Evolutionary conservation across 2,797 vertebrate genomes (phyloP), one percentile per base, ranked within the genome.

Genomic region (Xerus rutilus): DNA sequence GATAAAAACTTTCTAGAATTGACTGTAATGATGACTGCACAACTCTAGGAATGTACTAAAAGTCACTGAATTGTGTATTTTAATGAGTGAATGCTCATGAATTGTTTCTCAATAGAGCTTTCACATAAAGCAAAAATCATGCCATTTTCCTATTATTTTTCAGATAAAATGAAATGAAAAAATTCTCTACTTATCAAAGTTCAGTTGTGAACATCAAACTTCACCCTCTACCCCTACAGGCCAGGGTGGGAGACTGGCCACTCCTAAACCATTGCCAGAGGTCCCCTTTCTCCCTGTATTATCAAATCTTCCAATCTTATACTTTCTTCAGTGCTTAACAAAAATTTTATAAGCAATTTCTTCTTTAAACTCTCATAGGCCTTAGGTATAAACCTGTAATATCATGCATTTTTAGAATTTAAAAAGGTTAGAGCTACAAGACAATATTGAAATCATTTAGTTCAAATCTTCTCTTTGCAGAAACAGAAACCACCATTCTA

Each of bases 111-210:
- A 52, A 78, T 78, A 78, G 52, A 35, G 17, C 30, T 32, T 8
- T 47, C 49, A 52, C 49, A 11, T 17, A 77, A 54, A 65, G 10
- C 25, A 65, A 65, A 65, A 65, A 64, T 28, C 13, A 65, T 65
- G 6, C 28, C 30, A 65, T 65, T 32, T 30, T 25, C 62, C 32
- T n/a, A 52, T 85, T 83, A 89, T 1, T 85, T 82, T 70, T 52
- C 20, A 43, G 65, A 77, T 57, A 88, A 93, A 95, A 94, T 54
- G 52, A 85, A n/a, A 47, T 67, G 47, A 23, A 65, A 94, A 95
- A 74, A 78, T 32, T 45, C 30, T 70, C 28, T 90, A 7, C 35
- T n/a, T 84, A 78, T 69, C 30, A 54, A 83, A 64, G 45, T 45
- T 8, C 28, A 70, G 49, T 47, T 47, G 35, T 43, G n/a, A 93